Conservation (phyloP, 2,888 invertebrate species). For the Himalopsyche tibetana region DNA sequence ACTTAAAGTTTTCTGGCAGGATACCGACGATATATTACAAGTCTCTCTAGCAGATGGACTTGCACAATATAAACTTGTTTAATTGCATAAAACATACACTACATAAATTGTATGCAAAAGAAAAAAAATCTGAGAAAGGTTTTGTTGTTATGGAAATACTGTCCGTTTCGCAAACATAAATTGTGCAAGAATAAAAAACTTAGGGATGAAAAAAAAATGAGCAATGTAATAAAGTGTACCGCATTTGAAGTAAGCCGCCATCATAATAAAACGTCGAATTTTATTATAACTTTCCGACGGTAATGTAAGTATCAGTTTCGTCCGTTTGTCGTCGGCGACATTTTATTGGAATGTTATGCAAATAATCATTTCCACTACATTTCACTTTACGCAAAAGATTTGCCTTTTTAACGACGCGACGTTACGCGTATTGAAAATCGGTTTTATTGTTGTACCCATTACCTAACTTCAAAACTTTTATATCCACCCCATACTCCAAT, state of each 20-base stretch:
- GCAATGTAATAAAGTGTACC: not conserved
- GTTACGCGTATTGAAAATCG: conserved; percentile 2
- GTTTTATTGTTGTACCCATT: conserved; percentile 13
- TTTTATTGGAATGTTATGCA: conserved; percentile 25
- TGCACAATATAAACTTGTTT: too few species aligned
- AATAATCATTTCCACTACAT: conserved; percentile 26
- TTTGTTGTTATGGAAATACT: too few species aligned
- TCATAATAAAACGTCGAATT: conserved; percentile 27
- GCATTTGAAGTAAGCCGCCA: not conserved
- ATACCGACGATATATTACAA: too few species aligned
- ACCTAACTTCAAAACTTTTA: not conserved
- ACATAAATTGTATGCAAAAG: too few species aligned
- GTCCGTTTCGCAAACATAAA: too few species aligned
- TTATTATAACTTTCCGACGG: conserved; percentile 10
- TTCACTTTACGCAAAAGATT: conserved; percentile 27
- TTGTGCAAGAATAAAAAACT: not conserved
- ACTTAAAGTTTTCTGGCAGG: too few species aligned
- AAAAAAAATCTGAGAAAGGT: too few species aligned
- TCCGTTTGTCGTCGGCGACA: conserved; percentile 1
- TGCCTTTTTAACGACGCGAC: not conserved
- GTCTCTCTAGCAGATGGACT: too few species aligned
- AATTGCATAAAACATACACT: too few species aligned
- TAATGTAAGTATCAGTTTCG: not conserved
- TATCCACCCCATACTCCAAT: not conserved
- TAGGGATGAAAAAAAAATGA: not conserved